phyloP scores from a whole-genome alignment of 2,113 vertebrate species.

The Otocyon megalotis region DNA sequence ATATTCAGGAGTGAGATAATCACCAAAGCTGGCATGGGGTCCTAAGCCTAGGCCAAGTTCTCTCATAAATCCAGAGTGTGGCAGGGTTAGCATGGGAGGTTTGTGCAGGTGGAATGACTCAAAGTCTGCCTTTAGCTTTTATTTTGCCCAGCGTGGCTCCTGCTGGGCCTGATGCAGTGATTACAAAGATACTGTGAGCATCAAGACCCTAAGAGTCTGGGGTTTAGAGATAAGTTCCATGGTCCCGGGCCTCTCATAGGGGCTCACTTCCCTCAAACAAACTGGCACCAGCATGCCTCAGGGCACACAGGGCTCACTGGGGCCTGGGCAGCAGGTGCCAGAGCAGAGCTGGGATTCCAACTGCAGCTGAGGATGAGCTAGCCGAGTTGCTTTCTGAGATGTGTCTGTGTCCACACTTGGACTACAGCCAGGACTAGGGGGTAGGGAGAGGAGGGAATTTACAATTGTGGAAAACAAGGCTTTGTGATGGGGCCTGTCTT shows the following conservation, averaged over 20 bases:
- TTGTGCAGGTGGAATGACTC: not conserved
- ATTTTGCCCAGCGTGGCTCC: conserved; percentile 17
- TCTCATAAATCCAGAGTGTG: not conserved
- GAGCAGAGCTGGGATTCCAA: conserved; percentile 28
- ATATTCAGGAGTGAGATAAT: not conserved
- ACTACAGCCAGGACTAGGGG: not conserved
- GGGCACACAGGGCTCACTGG: not conserved
- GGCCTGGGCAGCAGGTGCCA: conserved; percentile 6
- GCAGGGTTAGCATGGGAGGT: not conserved
- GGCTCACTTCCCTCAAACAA: conserved; percentile 27
- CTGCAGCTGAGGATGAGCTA: conserved; percentile 25
- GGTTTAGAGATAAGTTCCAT: not conserved
- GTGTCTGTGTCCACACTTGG: conserved; percentile 45
- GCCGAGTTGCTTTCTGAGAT: conserved; percentile 2
- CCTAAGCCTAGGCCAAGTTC: not conserved
- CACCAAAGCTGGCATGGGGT: not conserved
- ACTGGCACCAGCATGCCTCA: not conserved
- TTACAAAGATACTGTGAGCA: not conserved
- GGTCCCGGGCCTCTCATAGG: not conserved
- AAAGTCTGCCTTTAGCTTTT: not conserved
- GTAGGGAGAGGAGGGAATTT: not conserved
- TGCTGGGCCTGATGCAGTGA: not conserved
- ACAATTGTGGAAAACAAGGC: not conserved
- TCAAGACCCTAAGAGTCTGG: not conserved
- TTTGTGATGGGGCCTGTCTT: conserved; percentile 43